phyloP scores from a whole-genome alignment of 2,113 vertebrate genomes.

The Heterotis niloticus region DNA sequence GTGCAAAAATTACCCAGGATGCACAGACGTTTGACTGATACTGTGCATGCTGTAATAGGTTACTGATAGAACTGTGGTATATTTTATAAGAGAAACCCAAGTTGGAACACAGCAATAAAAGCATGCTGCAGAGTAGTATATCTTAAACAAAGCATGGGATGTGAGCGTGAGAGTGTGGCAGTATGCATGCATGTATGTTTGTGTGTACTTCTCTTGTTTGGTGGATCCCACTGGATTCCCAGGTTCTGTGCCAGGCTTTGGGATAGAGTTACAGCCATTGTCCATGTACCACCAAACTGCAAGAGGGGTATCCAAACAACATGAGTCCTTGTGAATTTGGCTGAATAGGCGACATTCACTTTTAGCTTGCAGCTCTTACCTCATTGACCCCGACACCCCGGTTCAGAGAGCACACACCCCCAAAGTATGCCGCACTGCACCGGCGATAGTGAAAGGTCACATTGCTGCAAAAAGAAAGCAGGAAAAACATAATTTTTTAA shows the following conservation, averaged over 20 bases:
- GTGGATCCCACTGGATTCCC: conserved; percentile 96
- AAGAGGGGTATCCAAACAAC: conserved; percentile 26
- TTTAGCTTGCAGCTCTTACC: conserved; percentile 61
- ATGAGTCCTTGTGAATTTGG: background rate
- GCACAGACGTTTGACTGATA: too few species aligned
- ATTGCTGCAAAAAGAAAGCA: conserved; percentile 65
- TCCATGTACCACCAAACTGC: conserved; percentile 81
- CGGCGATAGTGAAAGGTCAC: conserved; percentile 90
- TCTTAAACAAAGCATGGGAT: background rate
- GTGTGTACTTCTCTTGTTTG: conserved; percentile 78
- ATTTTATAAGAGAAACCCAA: background rate
- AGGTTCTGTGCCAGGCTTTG: conserved; percentile 95
- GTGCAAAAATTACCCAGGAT: too few species aligned
- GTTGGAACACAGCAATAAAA: background rate
- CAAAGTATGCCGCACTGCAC: conserved; percentile 89
- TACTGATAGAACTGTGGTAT: background rate
- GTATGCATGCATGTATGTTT: background rate
- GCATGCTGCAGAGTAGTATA: background rate
- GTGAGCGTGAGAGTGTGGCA: background rate
- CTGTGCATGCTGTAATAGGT: background rate
- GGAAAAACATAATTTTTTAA: background rate
- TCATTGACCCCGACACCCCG: conserved; percentile 94
- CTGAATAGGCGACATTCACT: too few species aligned
- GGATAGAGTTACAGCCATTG: conserved; percentile 80
- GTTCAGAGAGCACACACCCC: conserved; percentile 83